A percentile compares a stretch with the other conserved stretches of the same genome.
These are phyloP conservation scores for Eucidaris tribuloides DNA, from an alignment of 35 echinoderm and acorn worm genomes.

Conservation along the genomic window DNA sequence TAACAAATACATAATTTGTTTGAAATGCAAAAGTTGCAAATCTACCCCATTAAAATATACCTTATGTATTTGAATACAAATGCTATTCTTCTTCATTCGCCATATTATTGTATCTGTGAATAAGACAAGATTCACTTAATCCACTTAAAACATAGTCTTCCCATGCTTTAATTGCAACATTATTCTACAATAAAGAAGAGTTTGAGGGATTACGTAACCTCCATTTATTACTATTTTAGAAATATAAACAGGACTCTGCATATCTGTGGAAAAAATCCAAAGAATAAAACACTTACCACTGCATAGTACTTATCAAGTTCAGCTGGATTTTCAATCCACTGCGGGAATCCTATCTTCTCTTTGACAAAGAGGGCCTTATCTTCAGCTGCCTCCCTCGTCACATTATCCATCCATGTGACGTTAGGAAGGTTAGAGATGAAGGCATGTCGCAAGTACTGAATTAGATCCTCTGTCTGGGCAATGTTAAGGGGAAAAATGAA, in stretches of 20 bases:
- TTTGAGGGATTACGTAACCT: too few relatives aligned
- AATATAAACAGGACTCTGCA: background rate
- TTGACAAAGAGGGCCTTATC: conserved; percentile 63
- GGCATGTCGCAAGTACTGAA: conserved; percentile 44
- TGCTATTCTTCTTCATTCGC: too few relatives aligned
- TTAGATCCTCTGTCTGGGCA: conserved; percentile 59
- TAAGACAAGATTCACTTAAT: too few relatives aligned
- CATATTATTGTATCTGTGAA: too few relatives aligned
- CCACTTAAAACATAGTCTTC: too few relatives aligned
- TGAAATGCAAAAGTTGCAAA: too few relatives aligned
- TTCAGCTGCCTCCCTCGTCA: conserved; percentile 48
- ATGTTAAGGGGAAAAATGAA: background rate
- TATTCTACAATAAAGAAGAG: too few relatives aligned
- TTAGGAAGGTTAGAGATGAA: conserved; percentile 72
- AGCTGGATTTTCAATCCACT: conserved; percentile 61
- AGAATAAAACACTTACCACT: conserved; percentile 31
- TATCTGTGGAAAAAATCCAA: background rate
- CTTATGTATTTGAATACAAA: too few relatives aligned
- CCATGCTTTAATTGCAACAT: too few relatives aligned
- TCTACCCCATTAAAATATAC: too few relatives aligned
- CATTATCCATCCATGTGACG: conserved; percentile 86
- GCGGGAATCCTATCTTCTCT: conserved; percentile 71
- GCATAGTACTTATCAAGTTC: conserved; percentile 59
- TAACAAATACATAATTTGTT: too few relatives aligned
- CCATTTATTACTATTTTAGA: too few relatives aligned